Conservation (phyloP, 2,888 invertebrate genomes). For the Psylliodes chrysocephalus region DNA sequence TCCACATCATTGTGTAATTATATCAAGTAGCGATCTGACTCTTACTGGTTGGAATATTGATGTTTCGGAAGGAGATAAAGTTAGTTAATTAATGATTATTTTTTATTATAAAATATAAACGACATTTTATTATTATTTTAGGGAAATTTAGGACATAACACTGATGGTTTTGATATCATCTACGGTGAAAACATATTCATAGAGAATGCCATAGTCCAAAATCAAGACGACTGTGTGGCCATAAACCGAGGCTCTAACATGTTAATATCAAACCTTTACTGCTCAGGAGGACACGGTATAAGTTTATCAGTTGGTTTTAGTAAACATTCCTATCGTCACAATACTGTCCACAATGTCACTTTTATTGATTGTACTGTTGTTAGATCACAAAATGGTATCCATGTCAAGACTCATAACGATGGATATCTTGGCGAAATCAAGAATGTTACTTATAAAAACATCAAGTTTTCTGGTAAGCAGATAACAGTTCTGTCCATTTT, state of each 20-base stretch:
- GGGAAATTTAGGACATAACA: conserved; percentile 37
- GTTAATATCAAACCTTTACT: conserved; percentile 36
- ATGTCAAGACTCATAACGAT: conserved; percentile 44
- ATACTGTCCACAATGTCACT: conserved; percentile 34
- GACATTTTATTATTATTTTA: conserved; percentile 12
- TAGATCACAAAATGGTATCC: conserved; percentile 39
- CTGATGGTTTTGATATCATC: conserved; percentile 45
- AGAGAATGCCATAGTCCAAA: conserved; percentile 40
- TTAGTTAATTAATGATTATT: too few species aligned
- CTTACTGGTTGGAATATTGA: conserved; percentile 38
- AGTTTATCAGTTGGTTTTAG: conserved; percentile 44
- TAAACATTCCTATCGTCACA: conserved; percentile 25
- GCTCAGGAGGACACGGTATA: conserved; percentile 46
- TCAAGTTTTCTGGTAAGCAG: conserved; percentile 36
- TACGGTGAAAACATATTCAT: conserved; percentile 35
- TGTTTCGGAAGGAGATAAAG: conserved; percentile 40
- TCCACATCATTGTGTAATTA: conserved; percentile 39
- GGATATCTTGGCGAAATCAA: conserved; percentile 38
- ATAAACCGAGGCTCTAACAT: conserved; percentile 40
- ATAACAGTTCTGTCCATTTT: not conserved
- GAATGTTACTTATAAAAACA: conserved; percentile 41
- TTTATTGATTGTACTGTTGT: conserved; percentile 32
- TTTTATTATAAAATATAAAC: too few species aligned
- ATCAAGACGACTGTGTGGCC: conserved; percentile 48
- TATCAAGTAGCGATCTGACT: conserved; percentile 32